These are phyloP conservation scores for Macroglossus sobrinus DNA, from an alignment of 2,113 vertebrate genomes.

Conservation along the genomic window DNA sequence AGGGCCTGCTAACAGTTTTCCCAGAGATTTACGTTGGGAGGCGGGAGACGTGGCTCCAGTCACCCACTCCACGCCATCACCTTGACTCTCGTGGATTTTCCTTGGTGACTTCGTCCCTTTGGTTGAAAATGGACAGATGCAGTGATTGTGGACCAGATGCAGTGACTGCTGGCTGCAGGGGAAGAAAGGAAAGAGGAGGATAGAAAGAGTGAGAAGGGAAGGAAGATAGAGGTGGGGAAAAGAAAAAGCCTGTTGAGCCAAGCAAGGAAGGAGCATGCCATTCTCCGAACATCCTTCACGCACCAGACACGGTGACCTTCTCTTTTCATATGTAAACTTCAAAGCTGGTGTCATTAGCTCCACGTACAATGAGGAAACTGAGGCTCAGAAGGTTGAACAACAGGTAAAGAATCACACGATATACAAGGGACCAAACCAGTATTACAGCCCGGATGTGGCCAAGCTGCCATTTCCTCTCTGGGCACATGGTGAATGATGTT, in stretches of 20 bases:
- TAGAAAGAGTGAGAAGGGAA: too few relatives aligned
- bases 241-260: not conserved
- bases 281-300: accelerated
- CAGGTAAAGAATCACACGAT: not conserved
- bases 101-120: not conserved
- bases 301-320: not conserved
- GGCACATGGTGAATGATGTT: accelerated
- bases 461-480: accelerated
- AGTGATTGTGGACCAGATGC: not conserved
- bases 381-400: not conserved
- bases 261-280: not conserved
- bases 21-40: constrained; percentile 53
- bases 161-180: not conserved
- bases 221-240: not conserved
- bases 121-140: not conserved
- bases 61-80: not conserved
- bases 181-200: not conserved
- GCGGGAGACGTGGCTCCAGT: not conserved
- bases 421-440: not conserved
- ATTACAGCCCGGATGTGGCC: accelerated
- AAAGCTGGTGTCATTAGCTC: not conserved
- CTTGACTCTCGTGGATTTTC: not conserved
- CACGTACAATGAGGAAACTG: not conserved
- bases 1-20: not conserved
- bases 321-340: not conserved